phyloP scores from a whole-genome alignment of 92 coral and sea anemone species.

The Pocillopora meandrina region DNA sequence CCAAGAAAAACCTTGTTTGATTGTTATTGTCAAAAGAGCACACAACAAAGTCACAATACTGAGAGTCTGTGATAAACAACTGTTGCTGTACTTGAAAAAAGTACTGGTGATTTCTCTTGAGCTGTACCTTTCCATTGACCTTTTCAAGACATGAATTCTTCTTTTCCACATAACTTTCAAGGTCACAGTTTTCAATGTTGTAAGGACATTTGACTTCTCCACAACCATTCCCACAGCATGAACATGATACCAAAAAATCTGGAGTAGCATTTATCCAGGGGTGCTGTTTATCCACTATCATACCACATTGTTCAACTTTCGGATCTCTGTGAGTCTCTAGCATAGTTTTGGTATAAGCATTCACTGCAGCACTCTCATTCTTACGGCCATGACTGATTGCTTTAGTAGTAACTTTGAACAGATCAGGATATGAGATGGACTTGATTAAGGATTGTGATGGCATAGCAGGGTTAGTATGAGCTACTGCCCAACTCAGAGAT shows the following conservation, averaged over 20 bases:
- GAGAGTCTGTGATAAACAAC: background rate
- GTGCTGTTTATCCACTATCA: constrained; percentile 40
- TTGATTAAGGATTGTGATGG: constrained; percentile 57
- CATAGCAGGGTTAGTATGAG: constrained; percentile 42
- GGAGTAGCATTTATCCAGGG: constrained; percentile 76
- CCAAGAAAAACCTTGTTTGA: background rate
- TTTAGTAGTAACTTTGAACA: constrained; percentile 39
- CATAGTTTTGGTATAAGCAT: constrained; percentile 34
- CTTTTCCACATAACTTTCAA: constrained; percentile 29
- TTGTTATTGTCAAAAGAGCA: constrained; percentile 14
- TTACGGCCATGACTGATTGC: constrained; percentile 63
- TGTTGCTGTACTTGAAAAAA: no score
- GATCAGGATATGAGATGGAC: constrained; percentile 53
- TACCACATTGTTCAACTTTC: constrained; percentile 42
- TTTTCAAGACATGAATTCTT: constrained; percentile 18
- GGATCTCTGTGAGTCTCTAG: constrained; percentile 34
- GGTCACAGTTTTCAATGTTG: constrained; percentile 25
- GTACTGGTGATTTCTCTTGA: constrained; percentile 17
- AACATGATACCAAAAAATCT: constrained; percentile 58
- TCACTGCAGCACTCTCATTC: constrained; percentile 45
- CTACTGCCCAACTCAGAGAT: constrained; percentile 45
- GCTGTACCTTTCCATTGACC: constrained; percentile 47
- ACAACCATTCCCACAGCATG: constrained; percentile 65
- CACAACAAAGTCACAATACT: constrained; percentile 41
- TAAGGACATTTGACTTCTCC: constrained; percentile 38